Evolutionary conservation across 2,797 vertebrate species (phyloP).

Genomic region (Hipposideros larvatus): DNA sequence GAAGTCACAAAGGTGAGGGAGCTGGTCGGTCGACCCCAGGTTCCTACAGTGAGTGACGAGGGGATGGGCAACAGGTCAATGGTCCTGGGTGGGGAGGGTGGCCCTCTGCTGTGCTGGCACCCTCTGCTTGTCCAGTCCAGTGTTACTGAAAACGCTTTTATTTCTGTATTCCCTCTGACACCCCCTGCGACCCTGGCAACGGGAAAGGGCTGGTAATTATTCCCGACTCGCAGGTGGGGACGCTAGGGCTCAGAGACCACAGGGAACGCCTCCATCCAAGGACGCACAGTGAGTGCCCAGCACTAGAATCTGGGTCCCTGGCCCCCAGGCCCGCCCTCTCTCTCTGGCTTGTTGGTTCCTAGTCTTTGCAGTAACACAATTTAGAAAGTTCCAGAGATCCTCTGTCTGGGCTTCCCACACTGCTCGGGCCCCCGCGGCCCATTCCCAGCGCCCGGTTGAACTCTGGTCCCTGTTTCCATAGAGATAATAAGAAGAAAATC

Average conservation of each 20-base stretch:
- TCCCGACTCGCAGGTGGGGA: background rate
- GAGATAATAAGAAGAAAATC: slow-evolving; percentile 6
- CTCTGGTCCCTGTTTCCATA: background rate
- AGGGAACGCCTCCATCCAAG: background rate
- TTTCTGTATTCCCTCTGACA: background rate
- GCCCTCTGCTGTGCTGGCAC: background rate
- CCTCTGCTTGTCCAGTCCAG: accelerated
- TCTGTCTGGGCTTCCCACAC: slow-evolving; percentile 60
- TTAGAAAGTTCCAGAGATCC: slow-evolving; percentile 21
- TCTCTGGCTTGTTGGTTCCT: background rate
- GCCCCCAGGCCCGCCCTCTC: background rate
- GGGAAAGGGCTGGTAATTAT: accelerated
- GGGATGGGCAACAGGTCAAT: accelerated
- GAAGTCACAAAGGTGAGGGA: background rate
- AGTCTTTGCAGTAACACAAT: background rate
- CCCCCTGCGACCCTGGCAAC: background rate
- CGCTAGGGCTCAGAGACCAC: background rate
- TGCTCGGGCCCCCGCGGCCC: background rate
- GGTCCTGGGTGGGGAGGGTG: accelerated
- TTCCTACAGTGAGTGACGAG: accelerated
- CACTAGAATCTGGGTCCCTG: background rate
- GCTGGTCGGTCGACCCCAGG: accelerated
- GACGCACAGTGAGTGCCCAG: accelerated
- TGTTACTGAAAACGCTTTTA: background rate
- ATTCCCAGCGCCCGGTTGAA: slow-evolving; percentile 48